phyloP scores from a whole-genome alignment of 2,888 invertebrate species.

The Xanthorhoe designata region DNA sequence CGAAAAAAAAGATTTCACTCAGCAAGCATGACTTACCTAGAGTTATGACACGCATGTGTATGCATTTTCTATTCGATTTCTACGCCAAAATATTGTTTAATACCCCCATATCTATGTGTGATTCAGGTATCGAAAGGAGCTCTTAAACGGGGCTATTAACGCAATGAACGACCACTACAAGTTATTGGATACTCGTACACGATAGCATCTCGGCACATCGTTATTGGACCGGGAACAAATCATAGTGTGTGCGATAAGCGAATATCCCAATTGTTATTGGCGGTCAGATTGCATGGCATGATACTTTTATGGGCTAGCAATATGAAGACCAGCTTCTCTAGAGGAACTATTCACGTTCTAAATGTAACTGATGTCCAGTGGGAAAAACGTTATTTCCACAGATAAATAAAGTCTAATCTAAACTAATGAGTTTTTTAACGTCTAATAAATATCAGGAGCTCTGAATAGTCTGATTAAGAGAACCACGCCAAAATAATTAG shows the following conservation, averaged over 20 bases:
- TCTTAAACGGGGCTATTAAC: constrained; percentile 49
- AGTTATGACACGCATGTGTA: too few relatives aligned
- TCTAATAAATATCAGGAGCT: too few relatives aligned
- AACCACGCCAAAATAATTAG: too few relatives aligned
- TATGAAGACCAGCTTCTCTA: not conserved
- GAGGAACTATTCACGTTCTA: not conserved
- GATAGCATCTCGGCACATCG: constrained; percentile 55
- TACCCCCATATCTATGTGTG: not conserved
- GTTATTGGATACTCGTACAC: constrained; percentile 55
- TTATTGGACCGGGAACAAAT: constrained; percentile 66
- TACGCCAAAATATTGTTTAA: not conserved
- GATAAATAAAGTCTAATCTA: too few relatives aligned
- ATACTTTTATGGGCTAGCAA: constrained; percentile 12
- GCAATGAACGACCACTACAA: constrained; percentile 54
- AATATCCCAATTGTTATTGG: constrained; percentile 41
- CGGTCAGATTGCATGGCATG: constrained; percentile 18
- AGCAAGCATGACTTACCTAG: too few relatives aligned
- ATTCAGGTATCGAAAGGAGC: constrained; percentile 37
- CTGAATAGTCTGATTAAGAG: too few relatives aligned
- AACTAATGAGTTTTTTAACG: too few relatives aligned
- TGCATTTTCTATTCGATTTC: not conserved
- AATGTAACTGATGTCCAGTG: not conserved
- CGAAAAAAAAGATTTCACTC: too few relatives aligned
- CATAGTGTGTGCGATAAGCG: constrained; percentile 62
- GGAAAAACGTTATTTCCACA: not conserved